Base-by-base conservation (phyloP, 2,113 vertebrate genomes). In the Gasterosteus nipponicus region DNA sequence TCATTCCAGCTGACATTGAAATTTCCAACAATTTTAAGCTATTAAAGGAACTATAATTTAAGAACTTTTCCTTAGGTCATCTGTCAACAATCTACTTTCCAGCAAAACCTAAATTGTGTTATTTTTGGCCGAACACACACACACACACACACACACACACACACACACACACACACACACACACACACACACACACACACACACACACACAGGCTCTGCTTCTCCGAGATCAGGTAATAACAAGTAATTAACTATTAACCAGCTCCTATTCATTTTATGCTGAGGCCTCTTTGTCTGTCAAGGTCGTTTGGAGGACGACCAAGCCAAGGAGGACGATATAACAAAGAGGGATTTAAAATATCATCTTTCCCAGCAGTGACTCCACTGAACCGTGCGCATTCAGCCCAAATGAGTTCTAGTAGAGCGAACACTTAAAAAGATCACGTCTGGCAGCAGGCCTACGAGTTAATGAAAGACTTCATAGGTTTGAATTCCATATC, bases 191-290 rank as follows among this genome's bases (percentile, higher is more conserved):
- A 42, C 12, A 18, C 11, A 39, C 44, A 18, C 16, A 15, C 15
- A 8, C n/a, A 73, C 11, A 22, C 41, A 19, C 19, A 56, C 41
- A 1, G 38, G 19, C 66, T 79, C 54, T 46, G 69, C 58, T 73
- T 78, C 60, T 76, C 29, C 35, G 44, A 39, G 61, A 63, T 77
- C 53, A 76, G 81, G 78, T 71, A 71, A 87, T 81, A 83, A 89
- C 10, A 4, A 26, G n/a, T 0, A 71, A 91, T 93, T 84, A 92
- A 92, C 78, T 87, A 91, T 93, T 92, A 88, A 92, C 51, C 74
- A 77, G 80, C 80, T 79, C 78, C 38, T 71, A 44, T 66, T 89
- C 76, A 80, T 84, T 63, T 31, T 33, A 67, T 73, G 77, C 61
- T 58, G 67, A 63, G 53, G 49, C 70, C 65, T 75, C 72, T 71